Evolutionary conservation across 2,113 vertebrate species (phyloP), one percentile per base, ranked within the genome.

Genomic region (Bubo blakistoni): DNA sequence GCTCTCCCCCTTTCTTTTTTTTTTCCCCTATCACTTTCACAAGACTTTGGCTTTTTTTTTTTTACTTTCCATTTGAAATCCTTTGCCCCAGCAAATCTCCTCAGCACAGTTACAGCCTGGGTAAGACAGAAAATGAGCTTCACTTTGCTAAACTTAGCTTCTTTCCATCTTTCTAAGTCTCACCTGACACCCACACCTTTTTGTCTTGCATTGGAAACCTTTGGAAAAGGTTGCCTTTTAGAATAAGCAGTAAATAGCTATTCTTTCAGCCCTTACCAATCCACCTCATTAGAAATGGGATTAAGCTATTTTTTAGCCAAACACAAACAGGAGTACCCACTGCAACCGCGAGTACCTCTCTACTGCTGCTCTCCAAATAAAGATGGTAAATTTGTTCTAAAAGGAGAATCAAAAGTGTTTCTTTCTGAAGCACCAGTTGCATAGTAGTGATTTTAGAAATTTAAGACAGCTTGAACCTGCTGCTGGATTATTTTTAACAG

Each of bases 401-500:
- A 94, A 76, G 49, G 40, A 85, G 49, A 17, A 79, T 32, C 3
- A 4, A 44, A 82, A 87, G 49, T 14, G 19, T 69, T 90, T 86
- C 72, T 80, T 95, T 88, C 76, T 66, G 66, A 93, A 86, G 72
- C 69, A 84, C 25, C 69, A 95, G 42, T 91, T 86, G 83, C 40
- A 65, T 2, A 4, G 85, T 19, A 58, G 49, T 71, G 69, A 96
- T 91, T 94, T 81, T 44, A 81, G 89, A 95, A 80, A 87, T 92
- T 74, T 87, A 87, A 91, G 40, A 83, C 81, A 92, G 88, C 61
- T 83, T 10, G 4, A 86, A 79, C 40, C 25, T 58, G 58, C 79
- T 94, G 89, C 58, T 93, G 76, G 81, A 92, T 82, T 96, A 96
- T 95, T 96, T 97, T 95, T 96, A 94, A 95, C 81, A 73, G 81